Conservation (phyloP, 2,797 vertebrate species). For the Emys orbicularis region DNA sequence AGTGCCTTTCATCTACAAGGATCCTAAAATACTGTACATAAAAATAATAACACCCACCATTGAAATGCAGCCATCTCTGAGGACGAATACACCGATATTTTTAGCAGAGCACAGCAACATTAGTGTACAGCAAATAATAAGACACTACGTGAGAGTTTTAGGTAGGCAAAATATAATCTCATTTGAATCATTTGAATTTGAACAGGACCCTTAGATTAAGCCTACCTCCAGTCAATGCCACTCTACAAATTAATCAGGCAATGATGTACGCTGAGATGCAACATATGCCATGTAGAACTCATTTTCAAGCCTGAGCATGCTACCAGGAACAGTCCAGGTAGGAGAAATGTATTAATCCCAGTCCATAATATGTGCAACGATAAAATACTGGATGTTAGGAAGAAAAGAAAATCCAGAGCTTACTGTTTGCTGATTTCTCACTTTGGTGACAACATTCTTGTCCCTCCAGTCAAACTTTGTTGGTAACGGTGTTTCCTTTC, state of each 20-base stretch:
- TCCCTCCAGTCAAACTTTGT: constrained; percentile 93
- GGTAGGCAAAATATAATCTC: background rate
- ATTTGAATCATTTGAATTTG: background rate
- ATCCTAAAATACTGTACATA: background rate
- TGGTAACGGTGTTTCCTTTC: constrained; percentile 75
- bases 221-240: background rate
- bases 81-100: background rate
- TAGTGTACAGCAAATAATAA: background rate
- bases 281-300: background rate
- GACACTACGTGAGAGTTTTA: background rate
- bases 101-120: background rate
- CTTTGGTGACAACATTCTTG: constrained; percentile 85
- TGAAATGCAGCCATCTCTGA: background rate
- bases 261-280: background rate
- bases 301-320: background rate
- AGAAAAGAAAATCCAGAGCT: constrained; percentile 51
- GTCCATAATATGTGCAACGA: background rate
- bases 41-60: background rate
- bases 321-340: background rate
- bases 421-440: constrained; percentile 90
- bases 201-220: background rate
- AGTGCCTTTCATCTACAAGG: background rate
- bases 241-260: background rate
- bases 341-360: background rate
- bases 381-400: background rate